These are phyloP conservation scores for Allygus modestus DNA, from an alignment of 2,888 invertebrate genomes.

Conservation along the genomic window DNA sequence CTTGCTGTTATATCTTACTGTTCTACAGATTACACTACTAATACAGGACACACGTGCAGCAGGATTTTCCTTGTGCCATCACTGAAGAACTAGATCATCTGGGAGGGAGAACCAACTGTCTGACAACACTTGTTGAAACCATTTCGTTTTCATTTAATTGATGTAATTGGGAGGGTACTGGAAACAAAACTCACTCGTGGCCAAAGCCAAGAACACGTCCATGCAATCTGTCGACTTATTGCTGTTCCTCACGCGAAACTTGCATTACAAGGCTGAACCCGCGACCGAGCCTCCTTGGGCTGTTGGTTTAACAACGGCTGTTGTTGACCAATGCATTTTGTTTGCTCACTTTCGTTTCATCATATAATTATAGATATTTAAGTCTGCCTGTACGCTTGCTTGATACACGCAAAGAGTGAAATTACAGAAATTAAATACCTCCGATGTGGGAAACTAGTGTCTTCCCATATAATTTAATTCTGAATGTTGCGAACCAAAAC, in stretches of 20 bases:
- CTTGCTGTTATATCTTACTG: too few species aligned
- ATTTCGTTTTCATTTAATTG: neutral
- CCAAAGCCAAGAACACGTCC: neutral
- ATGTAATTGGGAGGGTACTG: neutral
- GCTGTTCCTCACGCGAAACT: neutral
- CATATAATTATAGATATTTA: neutral
- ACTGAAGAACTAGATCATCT: neutral
- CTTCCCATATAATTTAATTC: too few species aligned
- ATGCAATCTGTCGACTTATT: neutral
- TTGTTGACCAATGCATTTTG: neutral
- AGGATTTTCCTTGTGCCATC: slow-evolving; percentile 10
- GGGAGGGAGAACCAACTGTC: neutral
- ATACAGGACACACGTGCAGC: too few species aligned
- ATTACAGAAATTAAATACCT: too few species aligned
- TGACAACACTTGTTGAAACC: neutral
- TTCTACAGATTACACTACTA: too few species aligned
- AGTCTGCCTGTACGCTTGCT: neutral
- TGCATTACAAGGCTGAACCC: neutral
- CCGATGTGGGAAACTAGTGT: too few species aligned
- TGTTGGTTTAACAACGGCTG: neutral
- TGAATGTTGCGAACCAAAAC: too few species aligned
- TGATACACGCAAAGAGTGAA: too few species aligned
- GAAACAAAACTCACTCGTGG: neutral
- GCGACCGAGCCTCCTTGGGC: neutral
- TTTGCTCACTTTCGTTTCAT: slow-evolving; percentile 4